These are phyloP conservation scores for Schizopygopsis malacanthus DNA, from an alignment of 2,797 vertebrate species.

Conservation along the genomic window DNA sequence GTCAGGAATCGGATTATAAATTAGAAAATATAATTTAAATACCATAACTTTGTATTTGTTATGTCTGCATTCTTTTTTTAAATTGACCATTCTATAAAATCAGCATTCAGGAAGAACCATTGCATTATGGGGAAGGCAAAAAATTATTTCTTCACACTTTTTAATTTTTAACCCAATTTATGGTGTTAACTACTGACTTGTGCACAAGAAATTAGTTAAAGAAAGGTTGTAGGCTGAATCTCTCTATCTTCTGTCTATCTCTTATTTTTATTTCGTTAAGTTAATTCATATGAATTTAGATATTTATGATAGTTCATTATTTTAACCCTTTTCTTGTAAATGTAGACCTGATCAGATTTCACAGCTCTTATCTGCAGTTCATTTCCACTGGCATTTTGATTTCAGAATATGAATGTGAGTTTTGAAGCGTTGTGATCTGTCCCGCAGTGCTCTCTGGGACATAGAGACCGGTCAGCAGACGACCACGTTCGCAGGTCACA, in stretches of 20 bases:
- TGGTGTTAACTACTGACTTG: background rate
- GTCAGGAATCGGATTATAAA: background rate
- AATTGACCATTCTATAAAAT: background rate
- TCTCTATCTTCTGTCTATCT: too few species aligned
- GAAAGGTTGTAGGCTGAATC: background rate
- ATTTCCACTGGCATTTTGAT: background rate
- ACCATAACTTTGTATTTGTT: background rate
- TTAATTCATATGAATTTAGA: background rate
- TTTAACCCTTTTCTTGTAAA: background rate
- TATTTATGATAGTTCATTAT: background rate
- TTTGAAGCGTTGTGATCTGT: background rate
- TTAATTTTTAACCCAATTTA: background rate
- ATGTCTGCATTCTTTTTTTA: too few species aligned
- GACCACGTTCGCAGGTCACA: constrained; percentile 97
- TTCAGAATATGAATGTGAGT: background rate
- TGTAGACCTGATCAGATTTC: background rate
- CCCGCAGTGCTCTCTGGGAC: constrained; percentile 94
- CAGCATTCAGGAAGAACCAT: background rate
- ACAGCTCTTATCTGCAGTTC: background rate
- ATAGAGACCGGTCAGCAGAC: constrained; percentile 99
- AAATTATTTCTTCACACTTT: background rate
- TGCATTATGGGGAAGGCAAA: background rate
- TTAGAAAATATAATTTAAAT: background rate
- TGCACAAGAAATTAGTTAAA: background rate
- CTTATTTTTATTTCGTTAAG: background rate